Percentiles rank a stretch among this genome's conserved stretches.
Conservation (phyloP, 2,797 vertebrate species). For the Syndactyla subalaris region DNA sequence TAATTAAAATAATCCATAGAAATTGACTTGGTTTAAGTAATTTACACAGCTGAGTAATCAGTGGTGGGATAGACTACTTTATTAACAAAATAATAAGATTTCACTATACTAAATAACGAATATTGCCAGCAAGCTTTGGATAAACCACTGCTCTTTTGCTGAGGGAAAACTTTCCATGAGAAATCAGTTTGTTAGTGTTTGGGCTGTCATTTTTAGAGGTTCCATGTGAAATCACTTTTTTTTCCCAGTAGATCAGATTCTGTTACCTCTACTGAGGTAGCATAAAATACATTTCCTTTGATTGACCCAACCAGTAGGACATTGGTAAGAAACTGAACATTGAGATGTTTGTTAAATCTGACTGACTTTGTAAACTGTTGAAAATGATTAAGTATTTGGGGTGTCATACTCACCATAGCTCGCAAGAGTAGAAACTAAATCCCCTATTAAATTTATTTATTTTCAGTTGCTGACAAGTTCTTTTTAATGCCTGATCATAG, state of each 20-base stretch:
- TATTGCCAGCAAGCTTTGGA: background rate
- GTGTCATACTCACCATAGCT: background rate
- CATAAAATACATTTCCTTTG: background rate
- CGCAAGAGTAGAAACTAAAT: background rate
- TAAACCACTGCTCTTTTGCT: background rate
- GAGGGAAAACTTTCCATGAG: background rate
- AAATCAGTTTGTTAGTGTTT: background rate
- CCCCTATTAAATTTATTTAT: background rate
- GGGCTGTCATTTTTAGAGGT: background rate
- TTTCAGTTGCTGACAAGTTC: background rate
- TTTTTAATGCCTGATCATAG: background rate
- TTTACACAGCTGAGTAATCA: background rate
- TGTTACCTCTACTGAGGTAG: background rate
- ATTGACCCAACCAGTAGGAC: background rate
- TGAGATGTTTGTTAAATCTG: background rate
- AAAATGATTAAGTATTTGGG: background rate
- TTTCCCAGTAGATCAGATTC: background rate
- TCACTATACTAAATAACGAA: background rate
- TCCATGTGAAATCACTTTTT: accelerated
- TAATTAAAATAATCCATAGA: background rate
- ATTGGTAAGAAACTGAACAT: background rate
- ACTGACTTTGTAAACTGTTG: background rate
- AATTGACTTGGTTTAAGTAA: background rate
- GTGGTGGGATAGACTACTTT: background rate
- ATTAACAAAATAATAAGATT: background rate